A percentile compares a stretch with the other conserved stretches of the same genome.
These are phyloP conservation scores for Harmothoe impar DNA, from an alignment of 2,888 invertebrate genomes.

Conservation along the genomic window DNA sequence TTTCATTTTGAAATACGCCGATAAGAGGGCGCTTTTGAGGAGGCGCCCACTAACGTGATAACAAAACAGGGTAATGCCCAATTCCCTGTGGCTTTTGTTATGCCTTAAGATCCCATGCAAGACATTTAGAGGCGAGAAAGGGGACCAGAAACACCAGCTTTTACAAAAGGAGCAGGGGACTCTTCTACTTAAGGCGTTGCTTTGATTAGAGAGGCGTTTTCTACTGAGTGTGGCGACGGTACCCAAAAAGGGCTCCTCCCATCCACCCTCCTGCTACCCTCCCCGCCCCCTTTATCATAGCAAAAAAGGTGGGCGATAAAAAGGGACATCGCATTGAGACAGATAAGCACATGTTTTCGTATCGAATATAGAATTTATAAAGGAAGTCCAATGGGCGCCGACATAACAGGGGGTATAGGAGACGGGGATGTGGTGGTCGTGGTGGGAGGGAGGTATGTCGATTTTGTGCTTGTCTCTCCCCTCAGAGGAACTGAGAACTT, in stretches of 20 bases:
- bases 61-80: conserved; percentile 57
- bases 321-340: conserved; percentile 35
- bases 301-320: neutral
- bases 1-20: conserved; percentile 56
- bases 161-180: conserved; percentile 27
- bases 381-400: neutral
- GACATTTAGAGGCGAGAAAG: conserved; percentile 54
- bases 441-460: neutral
- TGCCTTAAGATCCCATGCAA: conserved; percentile 54
- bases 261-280: no score
- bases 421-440: neutral
- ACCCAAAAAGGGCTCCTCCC: neutral
- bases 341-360: conserved; percentile 42
- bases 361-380: neutral
- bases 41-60: conserved; percentile 54
- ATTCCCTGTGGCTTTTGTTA: conserved; percentile 55
- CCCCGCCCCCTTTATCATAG: no score
- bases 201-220: conserved; percentile 30
- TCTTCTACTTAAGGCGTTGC: conserved; percentile 50
- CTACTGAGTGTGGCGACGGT: conserved; percentile 10
- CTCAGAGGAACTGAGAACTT: neutral
- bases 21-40: conserved; percentile 56
- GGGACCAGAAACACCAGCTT: conserved; percentile 46
- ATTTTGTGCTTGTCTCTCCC: conserved; percentile 4
- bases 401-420: neutral